Evolutionary conservation across 1,140 invertebrate species (phyloP).

Genomic region (Leptinotarsa defecta): DNA sequence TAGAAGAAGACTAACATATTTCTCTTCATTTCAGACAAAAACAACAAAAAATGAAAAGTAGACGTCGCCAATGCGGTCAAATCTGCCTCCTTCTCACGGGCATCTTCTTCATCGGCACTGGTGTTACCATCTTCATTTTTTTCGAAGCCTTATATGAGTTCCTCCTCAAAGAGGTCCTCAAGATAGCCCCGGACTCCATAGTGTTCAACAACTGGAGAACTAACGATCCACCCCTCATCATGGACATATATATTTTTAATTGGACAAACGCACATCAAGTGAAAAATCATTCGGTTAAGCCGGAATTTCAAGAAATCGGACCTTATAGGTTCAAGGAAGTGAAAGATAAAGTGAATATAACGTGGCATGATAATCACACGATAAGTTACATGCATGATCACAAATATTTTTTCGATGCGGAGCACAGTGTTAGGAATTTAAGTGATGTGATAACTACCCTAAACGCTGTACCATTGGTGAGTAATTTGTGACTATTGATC

Average conservation of each 20-base stretch:
- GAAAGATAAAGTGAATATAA: slow-evolving; percentile 72
- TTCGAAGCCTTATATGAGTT: slow-evolving; percentile 41
- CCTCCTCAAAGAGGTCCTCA: slow-evolving; percentile 36
- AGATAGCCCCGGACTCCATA: slow-evolving; percentile 34
- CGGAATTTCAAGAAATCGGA: slow-evolving; percentile 64
- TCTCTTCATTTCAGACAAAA: slow-evolving; percentile 27
- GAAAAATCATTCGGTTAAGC: slow-evolving; percentile 55
- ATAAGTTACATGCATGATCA: slow-evolving; percentile 78
- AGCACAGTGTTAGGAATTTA: slow-evolving; percentile 74
- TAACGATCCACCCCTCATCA: slow-evolving; percentile 51
- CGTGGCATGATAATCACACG: slow-evolving; percentile 73
- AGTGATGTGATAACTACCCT: slow-evolving; percentile 77
- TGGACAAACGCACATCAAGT: slow-evolving; percentile 78
- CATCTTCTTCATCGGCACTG: slow-evolving; percentile 35
- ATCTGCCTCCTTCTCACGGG: slow-evolving; percentile 38
- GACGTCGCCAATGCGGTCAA: slow-evolving; percentile 29
- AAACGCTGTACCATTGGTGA: slow-evolving; percentile 82
- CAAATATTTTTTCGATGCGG: slow-evolving; percentile 75
- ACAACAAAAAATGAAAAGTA: slow-evolving; percentile 34
- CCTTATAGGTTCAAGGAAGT: slow-evolving; percentile 75
- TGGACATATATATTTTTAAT: slow-evolving; percentile 80
- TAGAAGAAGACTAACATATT: background rate
- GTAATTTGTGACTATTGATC: slow-evolving; percentile 44
- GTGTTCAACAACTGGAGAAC: slow-evolving; percentile 48
- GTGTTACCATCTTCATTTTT: slow-evolving; percentile 36